Percentiles rank a stretch among this genome's conserved stretches.
phyloP scores from a whole-genome alignment of 35 echinoderm and acorn worm genomes.

The Apostichopus japonicus region DNA sequence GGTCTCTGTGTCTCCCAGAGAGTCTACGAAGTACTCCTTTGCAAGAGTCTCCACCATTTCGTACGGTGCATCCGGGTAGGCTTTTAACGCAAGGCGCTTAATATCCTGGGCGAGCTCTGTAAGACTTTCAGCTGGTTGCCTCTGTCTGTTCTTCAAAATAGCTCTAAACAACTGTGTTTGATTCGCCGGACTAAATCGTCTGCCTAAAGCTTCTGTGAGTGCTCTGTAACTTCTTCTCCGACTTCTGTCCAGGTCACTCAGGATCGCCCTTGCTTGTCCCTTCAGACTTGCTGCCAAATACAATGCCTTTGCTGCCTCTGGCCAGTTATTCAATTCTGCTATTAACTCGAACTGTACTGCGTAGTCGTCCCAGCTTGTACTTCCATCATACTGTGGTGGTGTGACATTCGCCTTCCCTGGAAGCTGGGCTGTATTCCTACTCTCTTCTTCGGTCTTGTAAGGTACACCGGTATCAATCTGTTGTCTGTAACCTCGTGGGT shows the following conservation, averaged over 20 bases:
- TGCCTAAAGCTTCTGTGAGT: not conserved
- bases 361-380: conserved; percentile 2
- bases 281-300: conserved; percentile 12
- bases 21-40: not conserved
- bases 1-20: not conserved
- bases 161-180: not conserved
- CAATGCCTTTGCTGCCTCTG: not conserved
- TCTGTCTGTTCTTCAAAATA: not conserved
- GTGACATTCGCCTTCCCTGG: not conserved
- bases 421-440: too few species aligned
- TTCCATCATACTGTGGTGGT: not conserved
- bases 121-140: too few species aligned
- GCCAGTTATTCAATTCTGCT: conserved; percentile 3
- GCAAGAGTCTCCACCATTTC: not conserved
- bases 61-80: conserved; percentile 22
- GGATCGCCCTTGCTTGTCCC: conserved; percentile 8
- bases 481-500: too few species aligned
- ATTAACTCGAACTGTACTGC: conserved; percentile 26
- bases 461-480: too few species aligned
- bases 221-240: not conserved
- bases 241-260: not conserved
- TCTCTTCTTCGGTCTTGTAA: too few species aligned
- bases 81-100: not conserved
- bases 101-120: too few species aligned
- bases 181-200: not conserved